phyloP scores from a whole-genome alignment of 2,113 vertebrate genomes.

The Gambusia affinis region DNA sequence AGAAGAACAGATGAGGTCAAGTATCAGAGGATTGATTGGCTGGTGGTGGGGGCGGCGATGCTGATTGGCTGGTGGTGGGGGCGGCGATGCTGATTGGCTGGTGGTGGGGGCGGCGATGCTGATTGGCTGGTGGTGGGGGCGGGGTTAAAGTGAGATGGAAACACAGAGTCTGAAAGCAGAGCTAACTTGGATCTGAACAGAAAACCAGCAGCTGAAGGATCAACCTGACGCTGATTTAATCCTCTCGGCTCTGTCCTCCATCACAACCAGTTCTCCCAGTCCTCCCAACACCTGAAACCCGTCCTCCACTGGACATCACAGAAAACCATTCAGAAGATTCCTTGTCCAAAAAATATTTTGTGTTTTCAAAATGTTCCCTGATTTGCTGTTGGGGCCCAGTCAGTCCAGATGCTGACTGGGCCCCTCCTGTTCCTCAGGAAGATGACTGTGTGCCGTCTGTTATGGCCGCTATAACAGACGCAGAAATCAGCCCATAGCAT shows the following conservation, averaged over 20 bases:
- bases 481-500: background rate
- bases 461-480: no score
- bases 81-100: no score
- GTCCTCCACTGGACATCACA: background rate
- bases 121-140: background rate
- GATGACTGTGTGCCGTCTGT: no score
- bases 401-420: background rate
- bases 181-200: no score
- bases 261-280: no score
- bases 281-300: background rate
- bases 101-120: background rate
- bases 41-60: constrained; percentile 16
- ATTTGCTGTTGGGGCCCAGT: no score
- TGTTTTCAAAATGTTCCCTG: no score
- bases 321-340: no score
- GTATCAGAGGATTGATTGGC: background rate
- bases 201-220: no score
- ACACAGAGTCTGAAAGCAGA: background rate
- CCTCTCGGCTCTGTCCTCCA: background rate
- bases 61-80: constrained; percentile 44
- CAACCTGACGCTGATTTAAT: background rate
- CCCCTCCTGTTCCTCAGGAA: background rate
- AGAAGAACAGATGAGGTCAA: constrained; percentile 50
- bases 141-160: background rate
- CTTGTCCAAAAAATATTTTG: no score